Evolutionary conservation across 2,113 vertebrate genomes (phyloP), one percentile per base, ranked within the genome.

Genomic region (Rhea americana): DNA sequence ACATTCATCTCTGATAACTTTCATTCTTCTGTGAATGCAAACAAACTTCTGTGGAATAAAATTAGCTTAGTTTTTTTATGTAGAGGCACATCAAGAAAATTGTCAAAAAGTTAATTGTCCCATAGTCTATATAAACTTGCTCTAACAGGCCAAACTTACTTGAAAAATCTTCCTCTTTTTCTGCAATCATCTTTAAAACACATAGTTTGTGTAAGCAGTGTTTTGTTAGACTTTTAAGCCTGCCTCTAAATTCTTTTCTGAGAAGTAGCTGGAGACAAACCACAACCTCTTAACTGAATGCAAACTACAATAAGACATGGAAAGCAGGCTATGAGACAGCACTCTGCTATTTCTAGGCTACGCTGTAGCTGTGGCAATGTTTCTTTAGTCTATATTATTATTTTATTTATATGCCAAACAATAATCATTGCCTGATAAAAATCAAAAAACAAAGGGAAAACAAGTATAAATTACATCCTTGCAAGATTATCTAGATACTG

Each of bases 91-190:
- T 5, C 1, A 45, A 58, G 55, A 62, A 85, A 85, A 92, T 63
- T 91, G 73, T 77, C 90, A 93, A 68, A 68, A 88, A 72, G 35
- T 39, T 86, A 88, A 85, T 82, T 90, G 53, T 62, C 10, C 66
- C 55, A 3, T 3, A 67, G 50, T 30, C 65, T 65, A 51, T 47
- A 90, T 53, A 88, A 90, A 93, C 76, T 72, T 91, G 48, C 73
- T 83, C 56, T 72, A 93, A 90, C 85, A 93, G 48, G 77, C 80
- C 68, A 62, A 83, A 51, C 13, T 82, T 10, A 53, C 53, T 77
- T 66, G 55, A 84, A 93, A 83, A 41, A 68, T 37, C 75, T 73
- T 82, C 82, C 62, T 62, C 59, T 24, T 15, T 58, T 89, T 76
- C 67, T 74, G 39, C n/a, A 84, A 77, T 59, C 1, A 4, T 19